Base-by-base conservation (phyloP, 2,888 invertebrate species). In the Hedya salicella region DNA sequence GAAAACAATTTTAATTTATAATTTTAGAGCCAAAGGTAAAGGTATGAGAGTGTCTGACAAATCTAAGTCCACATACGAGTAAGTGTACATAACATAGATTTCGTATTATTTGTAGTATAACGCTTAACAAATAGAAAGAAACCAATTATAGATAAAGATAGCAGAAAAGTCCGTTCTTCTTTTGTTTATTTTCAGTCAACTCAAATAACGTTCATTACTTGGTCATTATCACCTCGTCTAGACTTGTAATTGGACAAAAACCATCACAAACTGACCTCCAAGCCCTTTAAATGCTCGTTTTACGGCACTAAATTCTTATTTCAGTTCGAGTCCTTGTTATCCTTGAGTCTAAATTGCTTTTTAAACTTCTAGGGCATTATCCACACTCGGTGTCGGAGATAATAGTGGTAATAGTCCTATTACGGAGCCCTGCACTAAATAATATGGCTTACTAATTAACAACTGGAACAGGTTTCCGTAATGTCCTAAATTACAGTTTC, bases 401-500 rank as follows among this genome's bases (percentile, higher is more conserved):
- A 71, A 71, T 73, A 73, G 72, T 73, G 70, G 70, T 76, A 74
- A 76, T 75, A 73, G 73, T 67, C 71, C 74, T 68, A 73, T 76
- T 70, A 74, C 65, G 67, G 59, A 68, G 46, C 69, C 57, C 64
- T 68, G 63, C 66, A 68, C 69, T 69, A 70, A 71, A 71, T 71
- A 70, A 71, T 71, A 69, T 65, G 46, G 62, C 46, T 48, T 68
- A 30, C 40, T 54, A 66, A 66, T 66, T 61, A 61, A 66, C 53
- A 44, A 44, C 32, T 60, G 40, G 16, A 54, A 21, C 66, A 61
- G 60, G 66, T 61, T 66, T 53, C 21, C 53, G 60, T 61, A 66
- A 66, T 42, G 60, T 8, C 21, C 60, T 54, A 49, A 61, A 53
- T 14, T 30, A 46, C 32, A 6, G 25, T 14, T 64, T 14, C 8